Base-by-base conservation (phyloP, 2,797 vertebrate species). In the Iguana delicatissima region DNA sequence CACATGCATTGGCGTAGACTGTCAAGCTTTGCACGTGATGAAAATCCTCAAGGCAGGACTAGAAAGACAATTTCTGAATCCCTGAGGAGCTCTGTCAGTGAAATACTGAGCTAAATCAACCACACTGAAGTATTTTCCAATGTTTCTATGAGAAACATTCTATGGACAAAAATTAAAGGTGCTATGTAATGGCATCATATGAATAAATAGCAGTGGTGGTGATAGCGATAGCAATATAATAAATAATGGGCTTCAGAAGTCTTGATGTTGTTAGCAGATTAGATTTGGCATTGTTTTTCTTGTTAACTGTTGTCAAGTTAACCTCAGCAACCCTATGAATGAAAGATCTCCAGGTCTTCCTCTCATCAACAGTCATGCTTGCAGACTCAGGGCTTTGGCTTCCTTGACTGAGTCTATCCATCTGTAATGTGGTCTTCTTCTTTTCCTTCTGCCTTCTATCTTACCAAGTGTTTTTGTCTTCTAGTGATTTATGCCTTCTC, bases 241-340 rank as follows among this genome's bases (percentile, higher is more conserved):
- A 82, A 20, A 82, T 35, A 77, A 86, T 77, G 32, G 26, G 35
- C 38, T 64, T 87, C 42, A 62, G 57, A 87, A 87, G 50, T 46
- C 74, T 42, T 87, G 85, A 24, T 87, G 26, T 29, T 57, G 16
- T 62, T 64, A 42, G 20, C 32, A 57, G 52, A n/a, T n/a, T 55
- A n/a, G 50, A 80, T 57, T 81, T 55, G 79, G 14, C 52, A 8
- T 52, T 52, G 52, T 52, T 52, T 1, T 46, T 42, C 42, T 52
- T 6, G 50, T 10, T 52, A 52, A 52, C 52, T 52, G 52, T 52
- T 8, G 52, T 52, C 52, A 52, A 52, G 52, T 52, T 12, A 52
- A 52, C 52, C 10, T 46, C 42, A 12, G 10, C 52, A 52, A 10
- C 6, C 52, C 52, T 52, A 12, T 52, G 52, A 52, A 52, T 2